Base-by-base conservation (phyloP, 1,140 invertebrate genomes). In the Chlorops oryzae region DNA sequence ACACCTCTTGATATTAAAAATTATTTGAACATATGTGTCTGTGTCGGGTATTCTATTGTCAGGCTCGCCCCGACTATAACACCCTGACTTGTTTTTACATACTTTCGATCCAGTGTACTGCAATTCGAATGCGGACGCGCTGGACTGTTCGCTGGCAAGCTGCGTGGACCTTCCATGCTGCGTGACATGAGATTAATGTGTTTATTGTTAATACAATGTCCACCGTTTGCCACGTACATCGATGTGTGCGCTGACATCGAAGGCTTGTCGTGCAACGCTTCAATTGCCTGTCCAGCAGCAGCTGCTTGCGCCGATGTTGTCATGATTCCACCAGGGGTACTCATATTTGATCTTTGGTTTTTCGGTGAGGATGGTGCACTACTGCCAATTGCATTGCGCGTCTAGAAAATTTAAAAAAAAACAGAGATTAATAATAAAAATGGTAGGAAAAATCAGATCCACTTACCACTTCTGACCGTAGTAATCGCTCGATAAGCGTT, bases 361-460 rank as follows among this genome's bases (percentile, higher is more conserved):
- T 83, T 77, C 73, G 82, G 79, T 73, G 77, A 84, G 64, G 77
- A 84, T 51, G 79, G 86, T 55, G 82, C 81, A 60, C n/a, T n/a
- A 38, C 80, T 82, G 57, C 81, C 82, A 50, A 72, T 65, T 5
- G 69, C 63, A 53, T 61, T 68, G 51, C 65, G 69, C 62, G 66
- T 61, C 70, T 72, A 46, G 15, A 47, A 47, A 1, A 9, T n/a
- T n/a, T n/a, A n/a, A 20, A 1, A 32, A 39, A 15, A 25, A 9
- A 22, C 9, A 15, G 1, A 12, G 27, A 25, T 27, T 22, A 40
- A 34, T 5, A 50, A 20, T 37, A 1, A 17, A 25, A n/a, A 39
- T n/a, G n/a, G n/a, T n/a, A n/a, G n/a, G n/a, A n/a, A n/a, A n/a
- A n/a, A n/a, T n/a, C n/a, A n/a, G n/a, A n/a, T n/a, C n/a, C n/a